These are phyloP conservation scores for Malurus alboscapulatus DNA, from an alignment of 2,113 vertebrate species.

Conservation along the genomic window DNA sequence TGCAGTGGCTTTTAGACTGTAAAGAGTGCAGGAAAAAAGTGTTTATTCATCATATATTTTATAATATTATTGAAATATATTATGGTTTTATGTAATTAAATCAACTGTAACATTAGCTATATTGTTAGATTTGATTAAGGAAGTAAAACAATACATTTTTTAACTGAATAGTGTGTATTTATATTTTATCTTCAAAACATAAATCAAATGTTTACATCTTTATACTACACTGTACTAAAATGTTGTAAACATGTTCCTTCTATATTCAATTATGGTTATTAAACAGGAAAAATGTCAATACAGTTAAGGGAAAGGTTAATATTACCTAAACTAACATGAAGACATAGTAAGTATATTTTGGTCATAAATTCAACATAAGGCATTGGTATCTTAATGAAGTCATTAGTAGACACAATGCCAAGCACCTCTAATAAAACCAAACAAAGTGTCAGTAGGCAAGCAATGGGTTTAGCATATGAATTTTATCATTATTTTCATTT, in stretches of 20 bases:
- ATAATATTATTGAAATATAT: background rate
- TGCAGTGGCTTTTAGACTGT: background rate
- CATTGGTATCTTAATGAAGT: background rate
- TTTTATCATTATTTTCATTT: background rate
- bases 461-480: background rate
- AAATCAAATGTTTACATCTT: background rate
- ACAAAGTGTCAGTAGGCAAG: background rate
- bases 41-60: background rate
- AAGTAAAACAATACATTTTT: background rate
- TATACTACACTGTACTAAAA: background rate
- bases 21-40: background rate
- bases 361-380: background rate
- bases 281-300: background rate
- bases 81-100: conserved; percentile 22
- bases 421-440: background rate
- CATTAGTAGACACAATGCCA: background rate
- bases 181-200: background rate
- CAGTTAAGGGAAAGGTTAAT: background rate
- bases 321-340: background rate
- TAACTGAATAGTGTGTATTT: background rate
- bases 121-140: conserved; percentile 32
- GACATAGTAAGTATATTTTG: background rate
- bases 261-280: background rate
- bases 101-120: conserved; percentile 11
- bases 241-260: background rate